Conservation (phyloP, 2,888 invertebrate genomes). For the Acanthosepion pharaonis region DNA sequence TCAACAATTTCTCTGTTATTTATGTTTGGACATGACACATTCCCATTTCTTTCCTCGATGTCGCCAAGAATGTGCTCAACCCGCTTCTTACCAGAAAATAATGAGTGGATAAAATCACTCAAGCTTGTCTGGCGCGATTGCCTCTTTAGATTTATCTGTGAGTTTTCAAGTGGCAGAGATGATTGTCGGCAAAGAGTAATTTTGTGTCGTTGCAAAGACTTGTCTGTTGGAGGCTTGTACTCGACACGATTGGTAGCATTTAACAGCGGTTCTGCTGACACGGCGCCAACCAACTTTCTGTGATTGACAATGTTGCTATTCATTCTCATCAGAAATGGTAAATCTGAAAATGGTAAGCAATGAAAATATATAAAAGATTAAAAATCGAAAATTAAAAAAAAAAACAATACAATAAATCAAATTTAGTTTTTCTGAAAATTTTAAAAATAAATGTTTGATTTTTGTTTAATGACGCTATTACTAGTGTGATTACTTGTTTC, state of each 20-base stretch:
- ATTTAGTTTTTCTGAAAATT: not conserved
- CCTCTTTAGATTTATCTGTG: not conserved
- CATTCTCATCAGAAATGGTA: not conserved
- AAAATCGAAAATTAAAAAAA: too few relatives aligned
- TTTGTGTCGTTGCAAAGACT: not conserved
- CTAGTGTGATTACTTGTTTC: not conserved
- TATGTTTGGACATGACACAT: not conserved
- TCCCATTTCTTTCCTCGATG: not conserved
- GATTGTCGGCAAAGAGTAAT: not conserved
- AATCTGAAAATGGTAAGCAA: not conserved
- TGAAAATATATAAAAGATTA: not conserved
- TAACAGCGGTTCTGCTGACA: not conserved
- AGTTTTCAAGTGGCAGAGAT: not conserved
- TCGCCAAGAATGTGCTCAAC: not conserved
- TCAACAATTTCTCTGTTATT: not conserved
- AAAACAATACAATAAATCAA: not conserved
- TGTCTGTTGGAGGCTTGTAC: not conserved
- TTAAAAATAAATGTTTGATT: too few relatives aligned
- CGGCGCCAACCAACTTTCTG: not conserved
- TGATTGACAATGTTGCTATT: not conserved
- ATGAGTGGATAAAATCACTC: not conserved
- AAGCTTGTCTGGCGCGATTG: not conserved
- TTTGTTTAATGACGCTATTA: too few relatives aligned
- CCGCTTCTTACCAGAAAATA: constrained; percentile 38
- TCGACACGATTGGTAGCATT: not conserved